A percentile compares a stretch with the other conserved stretches of the same genome.
These are phyloP conservation scores for Telmatochromis sp. DNA, from an alignment of 2,113 vertebrate genomes.

Conservation along the genomic window DNA sequence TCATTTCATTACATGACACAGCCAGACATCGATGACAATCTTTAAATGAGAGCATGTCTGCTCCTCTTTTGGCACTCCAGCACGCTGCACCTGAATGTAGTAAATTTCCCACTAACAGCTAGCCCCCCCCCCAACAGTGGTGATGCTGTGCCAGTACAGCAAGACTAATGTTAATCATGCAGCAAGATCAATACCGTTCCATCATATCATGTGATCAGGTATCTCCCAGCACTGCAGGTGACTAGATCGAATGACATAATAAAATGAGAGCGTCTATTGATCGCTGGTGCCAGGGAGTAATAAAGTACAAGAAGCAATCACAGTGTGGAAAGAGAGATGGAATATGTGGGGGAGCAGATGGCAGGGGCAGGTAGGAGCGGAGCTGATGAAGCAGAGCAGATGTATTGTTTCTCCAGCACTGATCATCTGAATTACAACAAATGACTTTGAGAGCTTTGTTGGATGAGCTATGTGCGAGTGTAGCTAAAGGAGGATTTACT, in stretches of 20 bases:
- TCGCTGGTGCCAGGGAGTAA: constrained; percentile 36
- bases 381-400: constrained; percentile 1
- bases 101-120: constrained; percentile 23
- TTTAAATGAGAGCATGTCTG: not conserved
- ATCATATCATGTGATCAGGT: constrained; percentile 59
- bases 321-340: not conserved
- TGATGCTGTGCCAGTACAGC: not conserved
- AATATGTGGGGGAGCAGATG: constrained; percentile 7
- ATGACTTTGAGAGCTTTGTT: not conserved
- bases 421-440: constrained; percentile 36
- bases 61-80: not conserved
- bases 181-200: constrained; percentile 45
- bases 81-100: not conserved
- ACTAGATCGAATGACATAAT: constrained; percentile 67
- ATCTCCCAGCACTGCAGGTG: constrained; percentile 51
- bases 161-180: constrained; percentile 35
- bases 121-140: not conserved
- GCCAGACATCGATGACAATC: constrained; percentile 14
- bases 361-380: not conserved
- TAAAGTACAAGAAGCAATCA: constrained; percentile 45
- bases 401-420: constrained; percentile 10
- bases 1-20: constrained; percentile 42
- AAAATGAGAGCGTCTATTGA: constrained; percentile 57
- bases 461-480: not conserved
- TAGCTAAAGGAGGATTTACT: constrained; percentile 1